Conservation (phyloP, 2,797 vertebrate species). For the Girardinus metallicus region DNA sequence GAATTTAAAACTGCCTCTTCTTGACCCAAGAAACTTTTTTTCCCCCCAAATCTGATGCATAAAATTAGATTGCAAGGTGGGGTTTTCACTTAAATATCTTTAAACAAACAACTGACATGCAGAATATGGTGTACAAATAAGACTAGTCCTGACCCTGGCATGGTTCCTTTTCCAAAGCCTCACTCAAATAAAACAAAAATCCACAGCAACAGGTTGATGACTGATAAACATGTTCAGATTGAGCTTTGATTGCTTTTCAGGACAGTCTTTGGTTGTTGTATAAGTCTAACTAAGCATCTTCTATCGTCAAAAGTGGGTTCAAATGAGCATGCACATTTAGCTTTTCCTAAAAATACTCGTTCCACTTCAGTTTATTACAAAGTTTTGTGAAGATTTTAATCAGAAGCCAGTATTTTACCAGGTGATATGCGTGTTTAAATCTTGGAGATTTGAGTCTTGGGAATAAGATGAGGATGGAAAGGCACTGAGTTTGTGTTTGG, state of each 20-base stretch:
- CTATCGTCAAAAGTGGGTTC: background rate
- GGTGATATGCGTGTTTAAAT: background rate
- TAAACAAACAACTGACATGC: constrained; percentile 21
- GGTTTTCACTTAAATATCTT: constrained; percentile 11
- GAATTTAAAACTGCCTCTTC: constrained; percentile 42
- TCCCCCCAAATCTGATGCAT: constrained; percentile 12
- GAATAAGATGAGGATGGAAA: background rate
- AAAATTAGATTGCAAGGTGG: constrained; percentile 8
- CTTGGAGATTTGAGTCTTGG: background rate
- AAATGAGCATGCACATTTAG: background rate
- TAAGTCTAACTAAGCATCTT: background rate
- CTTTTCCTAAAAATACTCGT: background rate
- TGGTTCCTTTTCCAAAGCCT: constrained; percentile 11
- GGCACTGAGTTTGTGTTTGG: background rate
- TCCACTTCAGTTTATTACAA: background rate
- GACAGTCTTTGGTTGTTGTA: background rate
- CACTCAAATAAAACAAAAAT: background rate
- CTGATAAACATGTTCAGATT: background rate
- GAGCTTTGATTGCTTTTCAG: background rate
- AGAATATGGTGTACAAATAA: constrained; percentile 2
- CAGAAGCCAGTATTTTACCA: background rate
- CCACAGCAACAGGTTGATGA: constrained; percentile 4
- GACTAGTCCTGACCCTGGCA: constrained; percentile 7
- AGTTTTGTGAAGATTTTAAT: background rate
- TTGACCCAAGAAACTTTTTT: constrained; percentile 27